Evolutionary conservation across 2,888 invertebrate species (phyloP), one percentile per base, ranked within the genome.

Genomic region (Nomada fucata): DNA sequence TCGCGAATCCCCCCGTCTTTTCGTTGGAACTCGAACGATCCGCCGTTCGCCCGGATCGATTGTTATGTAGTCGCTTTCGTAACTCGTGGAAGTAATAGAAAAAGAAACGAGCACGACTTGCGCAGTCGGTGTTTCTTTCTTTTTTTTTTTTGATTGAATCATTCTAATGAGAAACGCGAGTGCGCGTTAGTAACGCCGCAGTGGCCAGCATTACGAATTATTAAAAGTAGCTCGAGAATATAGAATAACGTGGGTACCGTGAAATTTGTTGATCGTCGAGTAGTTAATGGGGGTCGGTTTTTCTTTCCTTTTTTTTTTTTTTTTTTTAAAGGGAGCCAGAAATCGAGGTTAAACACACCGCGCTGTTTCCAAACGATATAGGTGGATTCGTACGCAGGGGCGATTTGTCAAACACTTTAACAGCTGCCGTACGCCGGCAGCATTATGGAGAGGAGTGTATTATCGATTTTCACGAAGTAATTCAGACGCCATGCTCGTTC

Each of bases 391-490:
- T 83, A 89, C 84, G 88, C 86, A 88, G 91, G 86, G 73, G 86
- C 90, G 88, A 90, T 91, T 91, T 91, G 90, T 91, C 91, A 91
- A 91, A 89, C 88, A 78, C 85, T 85, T 85, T 88, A 87, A 86
- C 86, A 85, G 85, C 85, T 86, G 85, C 83, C 85, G 72, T 42
- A 75, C 82, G 79, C 85, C 80, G 74, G 80, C 83, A 75, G 82
- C 70, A 72, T 78, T 82, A 78, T 55, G 75, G 84, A 70, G 81
- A 70, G 80, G 81, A 71, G 83, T 77, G 85, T 76, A 82, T 82
- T 85, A 86, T 86, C 86, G 86, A 86, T 86, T 86, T 86, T 85
- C 86, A 82, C 83, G 57, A 75, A 85, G 81, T 86, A 79, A 86
- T 86, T 79, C 83, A 74, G 86, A 74, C 86, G 86, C 86, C 86